Conservation (phyloP, 2,113 vertebrate species). For the Carassius auratus region DNA sequence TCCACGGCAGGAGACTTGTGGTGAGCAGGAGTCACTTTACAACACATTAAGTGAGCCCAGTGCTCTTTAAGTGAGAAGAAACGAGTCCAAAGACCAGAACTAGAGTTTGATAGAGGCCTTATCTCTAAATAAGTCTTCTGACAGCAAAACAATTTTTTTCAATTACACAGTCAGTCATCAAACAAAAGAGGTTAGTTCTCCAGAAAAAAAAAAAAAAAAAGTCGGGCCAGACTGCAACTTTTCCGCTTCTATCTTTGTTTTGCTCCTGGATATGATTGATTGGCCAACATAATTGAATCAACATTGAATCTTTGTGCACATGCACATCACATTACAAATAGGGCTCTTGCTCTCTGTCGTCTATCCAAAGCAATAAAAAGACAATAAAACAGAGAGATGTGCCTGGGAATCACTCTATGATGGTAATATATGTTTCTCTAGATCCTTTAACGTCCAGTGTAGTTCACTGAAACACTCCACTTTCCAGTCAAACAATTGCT, state of each 20-base stretch:
- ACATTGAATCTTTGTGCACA: conserved; percentile 53
- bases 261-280: conserved; percentile 53
- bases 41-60: conserved; percentile 36
- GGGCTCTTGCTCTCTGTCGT: conserved; percentile 42
- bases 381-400: conserved; percentile 53
- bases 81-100: conserved; percentile 41
- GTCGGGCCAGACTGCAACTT: conserved; percentile 17
- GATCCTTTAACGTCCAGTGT: conserved; percentile 32
- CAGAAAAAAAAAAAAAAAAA: not conserved
- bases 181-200: conserved; percentile 44
- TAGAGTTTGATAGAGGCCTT: conserved; percentile 37
- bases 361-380: conserved; percentile 59
- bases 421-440: conserved; percentile 47
- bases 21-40: conserved; percentile 65
- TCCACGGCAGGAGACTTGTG: conserved; percentile 55
- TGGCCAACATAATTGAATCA: conserved; percentile 53
- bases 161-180: conserved; percentile 16
- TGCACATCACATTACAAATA: conserved; percentile 51
- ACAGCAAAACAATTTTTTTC: conserved; percentile 4
- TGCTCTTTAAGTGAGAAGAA: conserved; percentile 48
- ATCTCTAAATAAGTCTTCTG: conserved; percentile 26
- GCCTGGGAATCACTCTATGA: conserved; percentile 45
- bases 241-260: conserved; percentile 42
- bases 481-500: conserved; percentile 44
- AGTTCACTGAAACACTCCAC: conserved; percentile 37